Base-by-base conservation (phyloP, 1,140 invertebrate species). In the Orius laevigatus region DNA sequence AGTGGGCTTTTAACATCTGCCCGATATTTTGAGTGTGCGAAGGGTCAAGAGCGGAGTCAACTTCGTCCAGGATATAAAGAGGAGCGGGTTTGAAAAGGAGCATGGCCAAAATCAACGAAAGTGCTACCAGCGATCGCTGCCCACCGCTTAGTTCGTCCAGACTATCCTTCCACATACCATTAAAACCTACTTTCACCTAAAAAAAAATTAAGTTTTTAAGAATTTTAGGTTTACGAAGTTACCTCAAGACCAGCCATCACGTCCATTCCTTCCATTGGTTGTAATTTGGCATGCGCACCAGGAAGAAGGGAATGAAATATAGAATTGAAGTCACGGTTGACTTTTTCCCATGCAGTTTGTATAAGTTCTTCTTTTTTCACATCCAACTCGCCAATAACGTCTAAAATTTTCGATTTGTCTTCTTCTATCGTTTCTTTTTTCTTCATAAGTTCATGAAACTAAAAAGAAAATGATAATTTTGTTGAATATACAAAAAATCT, bases 1-100 rank as follows among this genome's bases (percentile, higher is more conserved):
- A 99, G 67, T 98, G 91, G 31, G 77, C 76, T 59, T 84, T 84
- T 5, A 99, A 71, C 89, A 99, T 97, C 46, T 75, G 74, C 1
- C 95, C 95, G 60, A 98, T 98, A 68, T 99, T 99, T 67, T 97
- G 90, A 4, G 96, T 99, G 63, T 99, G 96, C 1, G 88, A 94
- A 16, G 98, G 74, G 71, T 99, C 96, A 2, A 99, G 69, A 3
- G 96, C 96, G 5, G 96, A 93, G 66, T 99, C 96, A 39, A 99
- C 90, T 71, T 99, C 95, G 63, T 99, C 96, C 57, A 99, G 71
- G 65, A 99, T 98, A 62, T 99, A 99, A 9, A 99, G 70, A 1
- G 95, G 96, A 10, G 96, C 96, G 4, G 96, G 95, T 60, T 95
- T 95, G 66, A 95, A 99, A 48, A 92, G 72, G 51, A 98, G 67